These are phyloP conservation scores for Lonchura striata DNA, from an alignment of 2,113 vertebrate genomes.

Conservation along the genomic window DNA sequence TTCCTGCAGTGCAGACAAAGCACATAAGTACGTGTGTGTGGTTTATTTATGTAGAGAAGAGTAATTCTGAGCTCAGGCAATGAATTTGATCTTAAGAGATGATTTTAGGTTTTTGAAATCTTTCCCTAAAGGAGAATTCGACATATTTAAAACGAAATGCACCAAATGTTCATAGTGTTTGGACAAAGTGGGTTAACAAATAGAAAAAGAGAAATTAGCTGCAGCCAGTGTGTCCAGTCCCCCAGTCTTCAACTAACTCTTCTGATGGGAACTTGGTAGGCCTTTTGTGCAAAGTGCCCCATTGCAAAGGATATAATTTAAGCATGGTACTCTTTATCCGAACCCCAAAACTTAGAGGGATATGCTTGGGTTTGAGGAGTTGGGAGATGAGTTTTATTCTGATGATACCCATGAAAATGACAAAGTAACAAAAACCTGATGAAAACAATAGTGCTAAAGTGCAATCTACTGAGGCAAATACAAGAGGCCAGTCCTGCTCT, in stretches of 20 bases:
- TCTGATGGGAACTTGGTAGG: not conserved
- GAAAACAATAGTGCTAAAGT: not conserved
- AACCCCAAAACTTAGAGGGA: not conserved
- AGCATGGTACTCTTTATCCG: not conserved
- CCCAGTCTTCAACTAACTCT: not conserved
- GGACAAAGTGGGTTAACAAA: conserved; percentile 32
- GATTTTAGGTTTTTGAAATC: conserved; percentile 29
- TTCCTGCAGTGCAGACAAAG: not conserved
- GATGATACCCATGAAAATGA: not conserved
- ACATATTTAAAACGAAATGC: conserved; percentile 35
- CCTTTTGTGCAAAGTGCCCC: not conserved
- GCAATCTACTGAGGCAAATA: not conserved
- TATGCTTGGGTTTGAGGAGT: not conserved
- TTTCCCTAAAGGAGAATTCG: conserved; percentile 36
- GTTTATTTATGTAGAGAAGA: not conserved
- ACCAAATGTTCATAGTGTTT: conserved; percentile 20
- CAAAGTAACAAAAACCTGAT: not conserved
- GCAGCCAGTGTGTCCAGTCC: not conserved
- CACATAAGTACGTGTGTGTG: not conserved
- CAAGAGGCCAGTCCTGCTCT: not conserved
- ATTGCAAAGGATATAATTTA: not conserved
- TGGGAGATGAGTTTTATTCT: not conserved
- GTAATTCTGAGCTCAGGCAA: not conserved
- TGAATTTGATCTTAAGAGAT: not conserved
- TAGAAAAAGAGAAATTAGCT: conserved; percentile 1